These are phyloP conservation scores for Drosophila santomea DNA, from an alignment of 1,140 invertebrate species.

Conservation along the genomic window DNA sequence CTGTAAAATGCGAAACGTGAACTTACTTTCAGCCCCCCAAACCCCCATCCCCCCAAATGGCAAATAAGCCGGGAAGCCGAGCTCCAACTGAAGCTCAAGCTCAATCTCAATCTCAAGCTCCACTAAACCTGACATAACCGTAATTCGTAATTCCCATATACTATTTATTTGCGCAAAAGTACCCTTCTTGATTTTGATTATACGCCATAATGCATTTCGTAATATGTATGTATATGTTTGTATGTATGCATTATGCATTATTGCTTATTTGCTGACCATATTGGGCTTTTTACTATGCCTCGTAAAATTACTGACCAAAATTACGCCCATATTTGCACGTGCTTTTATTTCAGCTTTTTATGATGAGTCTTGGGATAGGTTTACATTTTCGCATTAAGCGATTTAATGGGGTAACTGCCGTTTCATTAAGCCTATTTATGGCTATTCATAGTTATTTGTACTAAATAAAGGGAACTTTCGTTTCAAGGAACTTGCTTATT, in stretches of 20 bases:
- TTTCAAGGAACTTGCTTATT: neutral
- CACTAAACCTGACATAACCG: conserved; percentile 27
- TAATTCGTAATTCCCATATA: conserved; percentile 4
- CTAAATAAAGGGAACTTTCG: neutral
- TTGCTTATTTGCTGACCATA: conserved; percentile 21
- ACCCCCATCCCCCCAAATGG: conserved; percentile 19
- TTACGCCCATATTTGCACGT: conserved; percentile 19
- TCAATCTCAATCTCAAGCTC: neutral
- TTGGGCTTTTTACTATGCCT: conserved; percentile 23
- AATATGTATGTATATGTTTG: conserved; percentile 15
- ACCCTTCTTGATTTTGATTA: conserved; percentile 11
- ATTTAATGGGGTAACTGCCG: neutral
- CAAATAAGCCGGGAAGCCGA: conserved; percentile 18
- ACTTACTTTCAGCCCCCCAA: conserved; percentile 46
- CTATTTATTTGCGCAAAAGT: conserved; percentile 19
- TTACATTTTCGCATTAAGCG: neutral
- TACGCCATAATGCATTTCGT: conserved; percentile 49
- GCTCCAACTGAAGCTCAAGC: neutral
- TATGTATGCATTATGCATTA: neutral
- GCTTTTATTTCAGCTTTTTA: conserved; percentile 13
- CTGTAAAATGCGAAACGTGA: conserved; percentile 65
- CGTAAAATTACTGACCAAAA: conserved; percentile 21
- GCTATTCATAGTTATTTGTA: conserved; percentile 21
- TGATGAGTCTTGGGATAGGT: neutral
- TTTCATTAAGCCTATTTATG: conserved; percentile 25